A percentile compares a stretch with the other conserved stretches of the same genome.
phyloP scores from a whole-genome alignment of 2,113 vertebrate genomes.

The Ceyx margarethae region DNA sequence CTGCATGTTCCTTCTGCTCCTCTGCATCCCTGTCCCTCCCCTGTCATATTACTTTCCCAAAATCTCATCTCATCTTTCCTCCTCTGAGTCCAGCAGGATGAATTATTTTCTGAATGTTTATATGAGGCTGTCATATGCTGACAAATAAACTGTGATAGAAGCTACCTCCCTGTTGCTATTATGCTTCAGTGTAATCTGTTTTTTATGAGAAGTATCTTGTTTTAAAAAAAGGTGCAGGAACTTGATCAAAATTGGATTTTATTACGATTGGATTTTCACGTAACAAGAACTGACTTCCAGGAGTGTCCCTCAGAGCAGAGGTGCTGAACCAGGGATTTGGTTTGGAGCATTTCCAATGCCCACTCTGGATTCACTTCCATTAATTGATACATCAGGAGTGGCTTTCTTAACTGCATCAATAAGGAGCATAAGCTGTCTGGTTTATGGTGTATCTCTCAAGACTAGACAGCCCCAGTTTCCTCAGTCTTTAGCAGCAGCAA shows the following conservation, averaged over 20 bases:
- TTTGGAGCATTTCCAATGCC: neutral
- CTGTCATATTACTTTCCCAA: neutral
- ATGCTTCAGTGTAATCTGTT: neutral
- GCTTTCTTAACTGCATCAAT: neutral
- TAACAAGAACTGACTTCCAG: neutral
- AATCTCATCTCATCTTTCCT: neutral
- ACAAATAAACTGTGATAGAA: neutral
- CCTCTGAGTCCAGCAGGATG: neutral
- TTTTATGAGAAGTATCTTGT: neutral
- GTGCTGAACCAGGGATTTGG: neutral
- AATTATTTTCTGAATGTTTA: neutral
- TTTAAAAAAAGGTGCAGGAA: neutral
- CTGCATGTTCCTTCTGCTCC: neutral
- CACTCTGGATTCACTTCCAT: neutral
- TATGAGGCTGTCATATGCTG: neutral
- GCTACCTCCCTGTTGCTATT: neutral
- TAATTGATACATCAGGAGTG: neutral
- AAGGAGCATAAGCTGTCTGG: accelerated
- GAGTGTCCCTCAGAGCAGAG: neutral
- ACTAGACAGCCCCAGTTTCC: no score
- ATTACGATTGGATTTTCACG: neutral
- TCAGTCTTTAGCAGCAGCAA: neutral
- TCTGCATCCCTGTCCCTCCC: neutral
- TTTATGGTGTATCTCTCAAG: neutral
- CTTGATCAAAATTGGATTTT: neutral